Conservation (phyloP, 1,140 invertebrate genomes). For the Hyles euphorbiae region DNA sequence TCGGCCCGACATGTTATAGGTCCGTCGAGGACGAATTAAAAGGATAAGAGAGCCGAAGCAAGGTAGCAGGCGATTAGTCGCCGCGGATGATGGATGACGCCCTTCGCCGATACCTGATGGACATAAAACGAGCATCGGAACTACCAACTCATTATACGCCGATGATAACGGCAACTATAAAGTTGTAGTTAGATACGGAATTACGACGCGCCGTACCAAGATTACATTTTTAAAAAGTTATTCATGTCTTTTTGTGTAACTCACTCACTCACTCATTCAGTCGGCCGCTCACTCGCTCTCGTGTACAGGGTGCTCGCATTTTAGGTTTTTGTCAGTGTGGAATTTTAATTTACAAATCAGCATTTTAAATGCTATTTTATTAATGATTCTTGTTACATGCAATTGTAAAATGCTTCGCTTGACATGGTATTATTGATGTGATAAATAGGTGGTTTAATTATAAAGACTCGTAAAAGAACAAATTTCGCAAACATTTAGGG, state of each 20-base stretch:
- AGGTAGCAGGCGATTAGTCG: slow-evolving; percentile 71
- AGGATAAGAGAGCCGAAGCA: slow-evolving; percentile 59
- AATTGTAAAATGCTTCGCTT: too few relatives aligned
- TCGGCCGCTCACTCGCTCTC: not conserved
- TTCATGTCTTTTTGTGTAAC: slow-evolving; percentile 7
- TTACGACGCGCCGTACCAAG: slow-evolving; percentile 33
- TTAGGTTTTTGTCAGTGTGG: slow-evolving; percentile 1
- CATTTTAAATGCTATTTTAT: too few relatives aligned
- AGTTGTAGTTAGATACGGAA: slow-evolving; percentile 61
- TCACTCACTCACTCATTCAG: not conserved
- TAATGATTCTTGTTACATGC: too few relatives aligned
- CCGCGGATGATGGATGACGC: slow-evolving; percentile 63
- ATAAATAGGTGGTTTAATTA: too few relatives aligned
- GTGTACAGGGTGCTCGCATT: not conserved
- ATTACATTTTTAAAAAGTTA: slow-evolving; percentile 42
- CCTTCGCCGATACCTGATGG: slow-evolving; percentile 48
- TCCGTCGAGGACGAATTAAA: slow-evolving; percentile 60
- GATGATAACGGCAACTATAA: slow-evolving; percentile 59
- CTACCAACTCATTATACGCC: slow-evolving; percentile 66
- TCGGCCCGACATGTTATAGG: slow-evolving; percentile 36
- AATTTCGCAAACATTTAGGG: too few relatives aligned
- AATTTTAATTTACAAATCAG: too few relatives aligned
- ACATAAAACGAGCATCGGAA: slow-evolving; percentile 57
- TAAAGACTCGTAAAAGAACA: too few relatives aligned
- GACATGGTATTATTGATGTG: too few relatives aligned